Base-by-base conservation (phyloP, 64 coral and sea anemone species). In the Actinia tenebrosa region DNA sequence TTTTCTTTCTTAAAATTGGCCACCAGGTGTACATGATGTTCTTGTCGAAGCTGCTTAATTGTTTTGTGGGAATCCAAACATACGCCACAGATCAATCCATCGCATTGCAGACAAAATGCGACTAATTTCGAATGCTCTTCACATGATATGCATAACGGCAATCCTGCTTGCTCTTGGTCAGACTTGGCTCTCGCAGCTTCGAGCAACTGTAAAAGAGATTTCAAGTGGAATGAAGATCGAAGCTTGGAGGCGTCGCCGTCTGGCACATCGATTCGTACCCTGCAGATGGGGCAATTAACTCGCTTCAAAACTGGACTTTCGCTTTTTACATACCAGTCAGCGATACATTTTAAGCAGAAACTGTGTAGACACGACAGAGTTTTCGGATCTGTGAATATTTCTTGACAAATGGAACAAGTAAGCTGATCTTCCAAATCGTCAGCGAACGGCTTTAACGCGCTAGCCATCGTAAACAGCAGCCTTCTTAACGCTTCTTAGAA, bases 361-460 rank as follows among this genome's bases (percentile, higher is more conserved):
- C 7, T 50, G 47, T 50, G 47, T 50, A 50, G 47, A 50, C 47
- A 50, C 47, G 47, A 50, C 3, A 50, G 47, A 50, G 47, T 80
- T 13, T 53, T 80, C 1, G 79, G 79, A 47, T 80, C 43, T 18
- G 44, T 80, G 27, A 80, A 80, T 17, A 80, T 80, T 16, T 80
- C 79, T 19, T 80, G 43, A 50, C 79, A 80, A 80, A 80, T 80
- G 4, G 79, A 19, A 80, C 79, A 80, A 47, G 79, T 80, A 50
- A 80, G 43, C 22, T 80, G 16, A 3, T 16, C 22, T 80, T 80
- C 79, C 44, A 80, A 53, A 53, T 80, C 47, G 79, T 45, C 43
- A 80, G 79, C 79, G 22, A 80, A 80, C 69, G 69, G 69, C 13
- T 72, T 37, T 72, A 72, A 72, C 22, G n/a, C 66, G 23, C 30